phyloP scores from a whole-genome alignment of 2,888 invertebrate species.

The Pseudanteris insignis region DNA sequence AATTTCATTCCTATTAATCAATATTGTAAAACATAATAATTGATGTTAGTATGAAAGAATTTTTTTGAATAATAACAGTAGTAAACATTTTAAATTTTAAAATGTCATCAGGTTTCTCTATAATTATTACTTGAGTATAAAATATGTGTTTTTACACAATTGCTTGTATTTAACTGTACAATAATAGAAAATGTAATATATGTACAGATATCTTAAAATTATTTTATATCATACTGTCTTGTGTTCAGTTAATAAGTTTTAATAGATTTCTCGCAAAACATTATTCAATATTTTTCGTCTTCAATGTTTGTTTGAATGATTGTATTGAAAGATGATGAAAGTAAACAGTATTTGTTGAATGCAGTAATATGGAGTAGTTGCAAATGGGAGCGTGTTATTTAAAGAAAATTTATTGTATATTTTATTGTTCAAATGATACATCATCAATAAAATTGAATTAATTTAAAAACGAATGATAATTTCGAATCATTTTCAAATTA shows the following conservation, averaged over 20 bases:
- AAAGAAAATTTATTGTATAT: constrained; percentile 10
- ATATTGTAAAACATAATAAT: too few species aligned
- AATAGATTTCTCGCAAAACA: not conserved
- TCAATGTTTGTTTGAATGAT: constrained; percentile 3
- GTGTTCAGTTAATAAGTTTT: not conserved
- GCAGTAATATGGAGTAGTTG: constrained; percentile 19
- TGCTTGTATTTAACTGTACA: too few species aligned
- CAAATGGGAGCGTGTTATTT: constrained; percentile 34
- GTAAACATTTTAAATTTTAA: too few species aligned
- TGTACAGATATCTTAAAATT: too few species aligned
- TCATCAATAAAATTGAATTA: constrained; percentile 15
- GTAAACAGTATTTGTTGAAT: constrained; percentile 27
- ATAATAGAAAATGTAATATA: too few species aligned
- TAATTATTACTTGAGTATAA: too few species aligned
- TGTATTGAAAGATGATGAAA: constrained; percentile 6
- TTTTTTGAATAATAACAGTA: too few species aligned
- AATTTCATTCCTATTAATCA: too few species aligned
- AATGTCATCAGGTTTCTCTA: too few species aligned
- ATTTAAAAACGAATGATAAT: not conserved
- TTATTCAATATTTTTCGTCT: not conserved
- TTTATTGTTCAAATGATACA: constrained; percentile 16
- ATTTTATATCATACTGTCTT: not conserved
- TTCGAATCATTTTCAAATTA: not conserved
- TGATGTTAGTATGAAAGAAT: too few species aligned
- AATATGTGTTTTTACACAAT: too few species aligned